Evolutionary conservation across 2,888 invertebrate species (phyloP), one percentile per base, ranked within the genome.

Genomic region (Biston betularia): DNA sequence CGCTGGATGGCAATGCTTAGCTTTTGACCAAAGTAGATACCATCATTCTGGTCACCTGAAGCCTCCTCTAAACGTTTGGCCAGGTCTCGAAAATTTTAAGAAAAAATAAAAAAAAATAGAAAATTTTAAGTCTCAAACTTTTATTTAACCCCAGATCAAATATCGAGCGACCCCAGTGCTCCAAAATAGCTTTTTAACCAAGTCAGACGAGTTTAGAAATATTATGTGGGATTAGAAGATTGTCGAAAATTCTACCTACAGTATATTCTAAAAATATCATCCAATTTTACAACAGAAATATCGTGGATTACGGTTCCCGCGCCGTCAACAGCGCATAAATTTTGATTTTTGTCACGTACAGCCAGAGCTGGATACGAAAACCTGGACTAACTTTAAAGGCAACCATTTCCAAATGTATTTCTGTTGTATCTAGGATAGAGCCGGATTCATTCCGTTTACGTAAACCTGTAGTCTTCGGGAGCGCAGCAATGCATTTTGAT

Each of bases 291-390:
- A 68, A 62, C 58, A 50, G 68, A 71, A 65, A 75, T 75, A 69
- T 70, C 46, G 73, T 50, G 68, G 71, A 73, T 75, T 72, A 75
- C 68, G 62, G 68, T 69, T 55, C 68, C 68, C 70, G 52, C 66
- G 65, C 69, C 65, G 73, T 73, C 73, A 75, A 59, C 70, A 65
- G 66, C 68, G 68, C 73, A 75, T 75, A 75, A 70, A 75, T 75
- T 75, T 73, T 71, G 75, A 75, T 75, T 73, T 75, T 71, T 71
- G 75, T 75, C 75, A 75, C 75, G 75, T 75, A 71, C 75, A 68
- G 59, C 69, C 59, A 68, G 65, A 74, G 59, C 69, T 59, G 69
- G 65, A 74, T 72, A 70, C 65, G 66, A 72, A 68, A 73, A 70
- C 75, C 75, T 72, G 71, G 73, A 71, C 65, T 73, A 71, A 65